A percentile compares a stretch with the other conserved stretches of the same genome.
Conservation (phyloP, 92 coral and sea anemone species). For the Palythoa grandiflora region DNA sequence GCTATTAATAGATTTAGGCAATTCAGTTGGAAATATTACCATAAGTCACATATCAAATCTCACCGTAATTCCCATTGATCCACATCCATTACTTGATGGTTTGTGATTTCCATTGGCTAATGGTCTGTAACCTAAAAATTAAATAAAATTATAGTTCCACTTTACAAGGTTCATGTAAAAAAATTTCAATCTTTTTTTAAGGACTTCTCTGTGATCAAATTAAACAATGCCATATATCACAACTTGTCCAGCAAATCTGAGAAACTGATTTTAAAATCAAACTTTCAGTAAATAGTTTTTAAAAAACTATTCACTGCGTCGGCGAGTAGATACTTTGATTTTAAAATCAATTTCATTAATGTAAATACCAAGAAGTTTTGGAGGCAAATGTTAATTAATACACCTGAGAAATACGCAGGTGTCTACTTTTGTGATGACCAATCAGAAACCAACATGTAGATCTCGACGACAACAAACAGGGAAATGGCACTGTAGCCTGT, state of each 20-base stretch:
- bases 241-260: too few species aligned
- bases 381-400: not conserved
- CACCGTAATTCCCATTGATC: slow-evolving; percentile 97
- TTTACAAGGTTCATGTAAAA: not conserved
- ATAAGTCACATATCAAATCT: not conserved
- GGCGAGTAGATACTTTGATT: too few species aligned
- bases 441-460: slow-evolving; percentile 24
- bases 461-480: not conserved
- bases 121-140: slow-evolving; percentile 78
- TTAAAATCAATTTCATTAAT: not conserved
- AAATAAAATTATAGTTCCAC: not conserved
- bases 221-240: too few species aligned
- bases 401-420: slow-evolving; percentile 25
- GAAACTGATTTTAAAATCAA: too few species aligned
- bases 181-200: too few species aligned
- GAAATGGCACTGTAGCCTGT: not conserved
- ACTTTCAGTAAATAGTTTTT: too few species aligned
- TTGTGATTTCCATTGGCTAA: slow-evolving; percentile 78
- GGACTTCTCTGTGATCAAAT: not conserved
- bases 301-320: too few species aligned
- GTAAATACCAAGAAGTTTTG: not conserved
- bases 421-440: not conserved
- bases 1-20: too few species aligned
- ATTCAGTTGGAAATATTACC: too few species aligned
- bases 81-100: slow-evolving; percentile 96